These are phyloP conservation scores for Cabera pusaria DNA, from an alignment of 2,888 invertebrate species.

Conservation along the genomic window DNA sequence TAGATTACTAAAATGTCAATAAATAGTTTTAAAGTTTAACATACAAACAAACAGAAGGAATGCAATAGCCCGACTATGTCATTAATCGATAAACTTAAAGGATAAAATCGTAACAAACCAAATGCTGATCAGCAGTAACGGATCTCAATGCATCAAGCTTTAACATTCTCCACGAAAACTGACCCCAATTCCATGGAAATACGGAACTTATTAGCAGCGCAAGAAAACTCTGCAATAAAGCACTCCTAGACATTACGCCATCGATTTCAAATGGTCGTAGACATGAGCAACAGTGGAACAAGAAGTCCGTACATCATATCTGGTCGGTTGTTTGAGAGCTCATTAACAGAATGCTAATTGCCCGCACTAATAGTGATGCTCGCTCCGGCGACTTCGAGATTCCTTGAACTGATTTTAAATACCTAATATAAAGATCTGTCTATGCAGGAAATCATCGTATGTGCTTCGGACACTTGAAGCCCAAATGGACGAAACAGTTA, in stretches of 20 bases:
- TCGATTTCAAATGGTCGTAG: constrained; percentile 50
- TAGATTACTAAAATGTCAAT: too few relatives aligned
- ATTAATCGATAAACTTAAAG: neutral
- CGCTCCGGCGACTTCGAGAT: constrained; percentile 63
- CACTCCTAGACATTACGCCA: constrained; percentile 52
- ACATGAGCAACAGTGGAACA: neutral
- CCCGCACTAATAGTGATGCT: constrained; percentile 70
- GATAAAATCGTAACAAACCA: constrained; percentile 1
- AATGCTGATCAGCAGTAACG: too few relatives aligned
- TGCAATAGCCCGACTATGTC: too few relatives aligned
- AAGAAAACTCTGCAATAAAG: constrained; percentile 46
- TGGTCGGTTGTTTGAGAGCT: constrained; percentile 62
- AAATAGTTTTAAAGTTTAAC: too few relatives aligned
- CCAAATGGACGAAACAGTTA: constrained; percentile 26
- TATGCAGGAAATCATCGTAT: constrained; percentile 30
- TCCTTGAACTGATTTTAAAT: constrained; percentile 73
- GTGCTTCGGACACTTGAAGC: constrained; percentile 20
- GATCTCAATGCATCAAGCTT: constrained; percentile 13
- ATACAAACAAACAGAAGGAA: too few relatives aligned
- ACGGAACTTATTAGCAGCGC: constrained; percentile 50
- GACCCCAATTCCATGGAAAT: constrained; percentile 55
- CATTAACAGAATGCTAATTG: constrained; percentile 78
- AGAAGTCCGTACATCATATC: constrained; percentile 37
- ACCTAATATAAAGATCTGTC: constrained; percentile 55
- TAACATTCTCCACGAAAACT: constrained; percentile 39